Percentiles rank a stretch among this genome's conserved stretches.
Evolutionary conservation across 2,113 vertebrate species (phyloP).

Genomic region (Semnornis frantzii): DNA sequence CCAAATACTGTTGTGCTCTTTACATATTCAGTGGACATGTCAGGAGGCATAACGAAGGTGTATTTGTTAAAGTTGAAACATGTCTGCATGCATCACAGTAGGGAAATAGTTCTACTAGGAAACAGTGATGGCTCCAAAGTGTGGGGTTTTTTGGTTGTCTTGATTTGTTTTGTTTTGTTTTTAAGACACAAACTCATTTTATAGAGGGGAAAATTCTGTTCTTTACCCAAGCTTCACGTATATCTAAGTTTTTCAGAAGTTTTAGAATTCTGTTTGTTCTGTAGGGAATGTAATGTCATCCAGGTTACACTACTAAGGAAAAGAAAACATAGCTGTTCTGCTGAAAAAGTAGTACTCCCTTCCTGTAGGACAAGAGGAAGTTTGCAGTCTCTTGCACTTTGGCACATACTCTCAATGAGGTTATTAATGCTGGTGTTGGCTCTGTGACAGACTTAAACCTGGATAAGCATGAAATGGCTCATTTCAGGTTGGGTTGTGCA

Average conservation of each 20-base stretch:
- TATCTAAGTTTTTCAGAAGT: neutral
- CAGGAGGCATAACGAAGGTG: neutral
- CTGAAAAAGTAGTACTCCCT: neutral
- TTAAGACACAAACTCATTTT: neutral
- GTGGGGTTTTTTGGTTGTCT: too few species aligned
- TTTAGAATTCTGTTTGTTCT: neutral
- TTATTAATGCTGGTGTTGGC: constrained; percentile 7
- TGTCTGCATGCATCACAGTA: neutral
- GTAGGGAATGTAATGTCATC: neutral
- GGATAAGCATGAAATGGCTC: neutral
- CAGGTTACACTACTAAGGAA: neutral
- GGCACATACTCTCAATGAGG: neutral
- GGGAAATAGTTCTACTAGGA: neutral
- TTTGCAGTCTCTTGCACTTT: constrained; percentile 6
- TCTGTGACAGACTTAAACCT: neutral
- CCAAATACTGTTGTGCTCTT: neutral
- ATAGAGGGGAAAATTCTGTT: neutral
- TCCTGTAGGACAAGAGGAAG: constrained; percentile 6
- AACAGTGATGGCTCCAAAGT: neutral
- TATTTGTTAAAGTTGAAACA: neutral
- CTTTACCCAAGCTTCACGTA: neutral
- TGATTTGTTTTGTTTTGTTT: neutral
- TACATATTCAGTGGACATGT: neutral
- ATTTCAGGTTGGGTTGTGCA: neutral
- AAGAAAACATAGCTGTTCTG: neutral